Conservation (phyloP, 1,140 invertebrate species). For the Drosophila mayri region DNA sequence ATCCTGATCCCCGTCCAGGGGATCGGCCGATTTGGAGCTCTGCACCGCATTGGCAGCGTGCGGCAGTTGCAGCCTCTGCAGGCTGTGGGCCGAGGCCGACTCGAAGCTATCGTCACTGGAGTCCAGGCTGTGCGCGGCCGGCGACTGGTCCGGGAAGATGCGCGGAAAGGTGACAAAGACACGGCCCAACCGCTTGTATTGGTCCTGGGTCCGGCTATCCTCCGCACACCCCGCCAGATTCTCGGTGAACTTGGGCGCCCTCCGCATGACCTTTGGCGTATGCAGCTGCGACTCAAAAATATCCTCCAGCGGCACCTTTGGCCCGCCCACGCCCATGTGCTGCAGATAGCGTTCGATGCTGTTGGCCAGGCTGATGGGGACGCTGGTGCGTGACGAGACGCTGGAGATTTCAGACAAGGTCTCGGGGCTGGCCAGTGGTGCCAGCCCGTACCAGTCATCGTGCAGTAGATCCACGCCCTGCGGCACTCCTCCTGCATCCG, state of each 20-base stretch:
- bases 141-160: conserved; percentile 53
- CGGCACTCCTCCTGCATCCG: conserved; percentile 84
- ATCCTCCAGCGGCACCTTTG: conserved; percentile 67
- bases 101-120: conserved; percentile 83
- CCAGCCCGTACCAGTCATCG: conserved; percentile 89
- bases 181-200: conserved; percentile 82
- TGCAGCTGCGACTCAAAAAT: conserved; percentile 85
- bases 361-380: conserved; percentile 82
- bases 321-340: conserved; percentile 58
- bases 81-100: conserved; percentile 79
- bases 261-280: conserved; percentile 87
- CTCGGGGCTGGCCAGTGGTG: conserved; percentile 94
- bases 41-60: conserved; percentile 31
- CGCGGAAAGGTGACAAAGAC: conserved; percentile 82
- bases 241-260: conserved; percentile 89
- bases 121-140: conserved; percentile 31
- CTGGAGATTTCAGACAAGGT: conserved; percentile 93
- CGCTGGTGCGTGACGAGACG: conserved; percentile 86
- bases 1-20: conserved; percentile 56
- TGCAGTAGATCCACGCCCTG: conserved; percentile 86
- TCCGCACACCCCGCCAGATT: conserved; percentile 89
- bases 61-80: conserved; percentile 60
- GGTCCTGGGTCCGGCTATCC: conserved; percentile 84
- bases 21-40: conserved; percentile 82
- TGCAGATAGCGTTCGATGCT: conserved; percentile 83